Evolutionary conservation across 2,888 invertebrate genomes (phyloP), one percentile per base, ranked within the genome.

Genomic region (Acholoe squamosa): DNA sequence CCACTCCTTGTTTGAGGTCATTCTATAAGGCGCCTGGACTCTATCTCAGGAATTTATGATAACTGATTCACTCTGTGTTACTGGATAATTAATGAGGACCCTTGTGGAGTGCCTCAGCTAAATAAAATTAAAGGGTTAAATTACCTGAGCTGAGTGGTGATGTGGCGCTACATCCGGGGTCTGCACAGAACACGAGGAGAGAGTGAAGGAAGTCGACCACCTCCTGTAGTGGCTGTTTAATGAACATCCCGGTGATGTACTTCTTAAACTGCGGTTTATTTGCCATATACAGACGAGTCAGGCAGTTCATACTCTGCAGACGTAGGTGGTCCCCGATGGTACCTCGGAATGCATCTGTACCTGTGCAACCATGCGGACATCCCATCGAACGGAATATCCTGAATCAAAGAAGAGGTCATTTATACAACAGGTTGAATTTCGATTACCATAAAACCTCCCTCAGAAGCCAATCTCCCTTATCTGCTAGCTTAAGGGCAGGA

Each of bases 191-290:
- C 10, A 99, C 99, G 89, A 99, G 97, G 93, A 99, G 98, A 0
- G 99, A 97, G 95, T 99, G 99, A 92, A 99, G 97, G 94, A 99
- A 98, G 94, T 99, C 99, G 90, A 99, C 96, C 14, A 99, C 97
- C 92, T 98, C 98, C 28, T 97, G 96, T 52, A 99, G 96, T 0
- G 98, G 97, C 0, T 97, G 97, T 92, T 94, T 97, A 33, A 94
- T 94, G 0, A 99, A 97, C 96, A 98, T 97, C 92, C 97, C 97
- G 91, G 92, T 97, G 56, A 98, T 95, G 94, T 97, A 98, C 89
- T 96, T 96, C 51, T 97, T 96, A 95, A 98, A 98, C 93, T 97
- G 96, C 91, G 96, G 96, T 28, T 96, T 96, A 94, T 97, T 97
- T 25, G 97, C 97, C 7, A 98, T 97, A 92, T 98, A 97, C 92